These are phyloP conservation scores for Polyommatus iphigenia DNA, from an alignment of 2,888 invertebrate genomes.

Conservation along the genomic window DNA sequence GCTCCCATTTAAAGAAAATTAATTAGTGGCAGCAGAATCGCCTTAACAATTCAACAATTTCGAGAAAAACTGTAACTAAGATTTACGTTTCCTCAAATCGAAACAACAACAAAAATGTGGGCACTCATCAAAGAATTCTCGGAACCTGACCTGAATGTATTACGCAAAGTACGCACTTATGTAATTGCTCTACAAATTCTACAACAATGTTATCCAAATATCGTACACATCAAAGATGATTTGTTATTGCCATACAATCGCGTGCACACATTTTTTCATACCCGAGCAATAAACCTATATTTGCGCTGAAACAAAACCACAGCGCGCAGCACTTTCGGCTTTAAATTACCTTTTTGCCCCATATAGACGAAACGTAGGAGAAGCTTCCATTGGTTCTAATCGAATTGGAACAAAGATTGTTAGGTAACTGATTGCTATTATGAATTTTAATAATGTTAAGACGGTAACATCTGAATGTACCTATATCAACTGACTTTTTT, in stretches of 20 bases:
- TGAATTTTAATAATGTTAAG: not conserved
- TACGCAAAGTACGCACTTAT: not conserved
- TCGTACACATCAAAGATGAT: conserved; percentile 29
- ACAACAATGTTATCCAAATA: conserved; percentile 28
- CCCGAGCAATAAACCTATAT: conserved; percentile 37
- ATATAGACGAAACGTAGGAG: not conserved
- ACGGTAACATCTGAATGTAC: not conserved
- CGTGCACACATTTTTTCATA: conserved; percentile 24
- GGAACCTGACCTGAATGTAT: conserved; percentile 18
- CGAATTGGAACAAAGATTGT: not conserved
- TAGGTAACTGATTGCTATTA: not conserved
- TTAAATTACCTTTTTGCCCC: not conserved
- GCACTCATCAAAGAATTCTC: conserved; percentile 24
- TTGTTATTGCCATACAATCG: conserved; percentile 25
- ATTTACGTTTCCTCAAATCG: conserved; percentile 12
- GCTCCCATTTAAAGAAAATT: not conserved
- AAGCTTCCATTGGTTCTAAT: not conserved
- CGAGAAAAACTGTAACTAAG: not conserved
- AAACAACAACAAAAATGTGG: not conserved
- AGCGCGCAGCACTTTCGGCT: not conserved
- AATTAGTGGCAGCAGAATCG: not conserved
- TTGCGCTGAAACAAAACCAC: conserved; percentile 2
- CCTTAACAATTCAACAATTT: not conserved
- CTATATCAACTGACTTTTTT: not conserved
- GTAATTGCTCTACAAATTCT: conserved; percentile 22